Evolutionary conservation across 2,888 invertebrate species (phyloP).

Genomic region (Leptinotarsa tumamoca): DNA sequence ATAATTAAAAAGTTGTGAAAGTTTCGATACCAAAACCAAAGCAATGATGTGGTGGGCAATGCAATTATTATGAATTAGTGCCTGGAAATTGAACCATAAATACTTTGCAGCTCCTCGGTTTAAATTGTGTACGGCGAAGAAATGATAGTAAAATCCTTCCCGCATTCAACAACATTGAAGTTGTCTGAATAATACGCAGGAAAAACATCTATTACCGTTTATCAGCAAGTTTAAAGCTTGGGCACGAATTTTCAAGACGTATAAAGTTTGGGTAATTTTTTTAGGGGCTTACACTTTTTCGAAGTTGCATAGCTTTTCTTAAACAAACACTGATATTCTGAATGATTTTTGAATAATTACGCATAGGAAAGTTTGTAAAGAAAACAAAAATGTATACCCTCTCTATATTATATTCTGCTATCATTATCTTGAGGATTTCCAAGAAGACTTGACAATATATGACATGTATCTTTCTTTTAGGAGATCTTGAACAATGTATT

Average conservation of each 20-base stretch:
- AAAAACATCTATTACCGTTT: slow-evolving; percentile 45
- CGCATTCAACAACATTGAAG: neutral
- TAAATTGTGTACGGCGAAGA: neutral
- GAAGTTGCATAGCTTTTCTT: neutral
- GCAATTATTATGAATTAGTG: neutral
- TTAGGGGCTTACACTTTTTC: slow-evolving; percentile 20
- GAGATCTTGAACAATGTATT: too few relatives aligned
- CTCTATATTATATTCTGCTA: too few relatives aligned
- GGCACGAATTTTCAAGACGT: slow-evolving; percentile 24
- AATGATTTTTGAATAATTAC: too few relatives aligned
- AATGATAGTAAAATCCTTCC: neutral
- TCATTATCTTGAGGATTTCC: too few relatives aligned
- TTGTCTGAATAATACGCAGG: slow-evolving; percentile 37
- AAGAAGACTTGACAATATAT: too few relatives aligned
- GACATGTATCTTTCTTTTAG: too few relatives aligned
- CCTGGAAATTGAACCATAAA: neutral
- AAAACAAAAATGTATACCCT: too few relatives aligned
- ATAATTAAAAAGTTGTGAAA: too few relatives aligned
- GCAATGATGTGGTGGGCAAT: neutral
- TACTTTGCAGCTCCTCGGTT: neutral
- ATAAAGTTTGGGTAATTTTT: slow-evolving; percentile 30
- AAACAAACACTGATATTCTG: neutral
- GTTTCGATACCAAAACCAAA: too few relatives aligned
- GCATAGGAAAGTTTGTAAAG: too few relatives aligned
- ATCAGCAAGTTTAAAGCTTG: slow-evolving; percentile 38